Evolutionary conservation across 1,140 invertebrate species (phyloP).

Genomic region (Pachypsylla venusta): DNA sequence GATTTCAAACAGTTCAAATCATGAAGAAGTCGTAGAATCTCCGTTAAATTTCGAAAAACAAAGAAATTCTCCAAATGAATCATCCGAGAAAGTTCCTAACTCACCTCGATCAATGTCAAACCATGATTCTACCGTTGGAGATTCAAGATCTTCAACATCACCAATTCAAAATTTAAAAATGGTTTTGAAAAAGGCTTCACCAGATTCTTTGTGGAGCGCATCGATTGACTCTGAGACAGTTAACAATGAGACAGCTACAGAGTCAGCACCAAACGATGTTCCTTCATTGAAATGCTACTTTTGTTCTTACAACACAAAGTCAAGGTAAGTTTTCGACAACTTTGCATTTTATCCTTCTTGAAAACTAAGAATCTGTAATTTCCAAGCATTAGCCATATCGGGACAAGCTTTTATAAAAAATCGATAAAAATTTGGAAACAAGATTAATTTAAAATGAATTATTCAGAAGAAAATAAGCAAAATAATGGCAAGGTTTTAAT

Average conservation of each 20-base stretch:
- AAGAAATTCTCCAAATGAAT: not conserved
- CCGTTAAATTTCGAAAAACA: not conserved
- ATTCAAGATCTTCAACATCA: not conserved
- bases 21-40: not conserved
- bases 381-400: no score
- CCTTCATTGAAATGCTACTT: conserved; percentile 7
- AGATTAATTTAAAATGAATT: no score
- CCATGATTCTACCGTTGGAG: not conserved
- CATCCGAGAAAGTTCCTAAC: not conserved
- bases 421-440: no score
- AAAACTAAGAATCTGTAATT: no score
- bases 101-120: not conserved
- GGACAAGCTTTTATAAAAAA: no score
- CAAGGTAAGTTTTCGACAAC: conserved; percentile 2
- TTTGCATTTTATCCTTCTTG: no score
- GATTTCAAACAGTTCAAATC: not conserved
- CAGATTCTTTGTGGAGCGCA: not conserved
- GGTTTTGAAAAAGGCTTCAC: not conserved
- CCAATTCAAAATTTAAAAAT: not conserved
- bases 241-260: not conserved
- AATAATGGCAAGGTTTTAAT: no score
- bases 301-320: conserved; percentile 2
- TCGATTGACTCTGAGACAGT: no score
- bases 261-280: not conserved
- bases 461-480: no score